Evolutionary conservation across 1,140 invertebrate genomes (phyloP), one percentile per base, ranked within the genome.

Genomic region (Caerostris darwini): DNA sequence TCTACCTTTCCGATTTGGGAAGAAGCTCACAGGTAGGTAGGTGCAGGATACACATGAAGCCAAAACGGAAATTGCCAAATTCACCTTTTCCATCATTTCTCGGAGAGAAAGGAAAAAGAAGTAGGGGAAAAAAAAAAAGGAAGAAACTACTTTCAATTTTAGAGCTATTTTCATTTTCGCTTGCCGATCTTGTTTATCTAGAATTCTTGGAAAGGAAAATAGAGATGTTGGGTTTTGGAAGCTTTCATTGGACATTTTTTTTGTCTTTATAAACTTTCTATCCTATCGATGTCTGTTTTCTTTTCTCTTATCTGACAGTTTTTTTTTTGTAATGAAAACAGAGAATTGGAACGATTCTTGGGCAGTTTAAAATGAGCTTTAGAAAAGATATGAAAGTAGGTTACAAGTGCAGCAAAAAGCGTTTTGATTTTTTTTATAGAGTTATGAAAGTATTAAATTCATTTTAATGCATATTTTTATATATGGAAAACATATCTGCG

Each of bases 31-130:
- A 85, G 54, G 82, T 85, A 12, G 19, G 77, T 10, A 54, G 77
- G 53, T 10, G 34, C 0, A 34, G 34, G 34, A 58, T n/a, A 50
- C 59, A 64, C n/a, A 87, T 64, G 61, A 81, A 87, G 59, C 59
- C 85, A 64, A 87, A 90, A 77, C 88, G 88, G 88, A 90, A 90
- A 90, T 90, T 90, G 88, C 88, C 88, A 56, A 67, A 67, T 90
- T 90, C 88, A 5, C 57, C 67, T 50, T 34, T 90, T 90, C 88
- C 53, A 90, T 71, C 50, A 90, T 67, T n/a, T 67, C 17, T 56
- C 7, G 77, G 8, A 82, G 77, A 8, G 88, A n/a, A 17, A 50
- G 94, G 95, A 12, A 90, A n/a, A 87, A 94, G 54, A 92, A 82
- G 17, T 71, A 83, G 85, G 77, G 34, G 34, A 81, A 50, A 88